A percentile compares a stretch with the other conserved stretches of the same genome.
These are phyloP conservation scores for Prorops nasuta DNA, from an alignment of 1,140 invertebrate species.

Conservation along the genomic window DNA sequence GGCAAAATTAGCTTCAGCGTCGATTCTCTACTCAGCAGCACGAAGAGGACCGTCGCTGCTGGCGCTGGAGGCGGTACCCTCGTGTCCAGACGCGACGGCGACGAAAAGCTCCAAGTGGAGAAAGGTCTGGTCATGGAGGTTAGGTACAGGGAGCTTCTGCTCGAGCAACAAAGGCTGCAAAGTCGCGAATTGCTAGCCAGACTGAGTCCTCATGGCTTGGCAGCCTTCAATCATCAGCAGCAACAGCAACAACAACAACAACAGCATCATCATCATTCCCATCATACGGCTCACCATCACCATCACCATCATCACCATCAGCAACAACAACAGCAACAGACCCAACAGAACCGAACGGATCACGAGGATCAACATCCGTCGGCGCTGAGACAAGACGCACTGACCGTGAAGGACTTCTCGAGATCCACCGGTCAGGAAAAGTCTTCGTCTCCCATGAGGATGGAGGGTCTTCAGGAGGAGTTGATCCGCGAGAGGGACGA, in stretches of 20 bases:
- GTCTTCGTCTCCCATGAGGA: slow-evolving; percentile 43
- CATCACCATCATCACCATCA: slow-evolving; percentile 13
- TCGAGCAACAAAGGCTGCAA: slow-evolving; percentile 48
- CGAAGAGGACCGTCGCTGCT: slow-evolving; percentile 33
- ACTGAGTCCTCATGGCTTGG: slow-evolving; percentile 40
- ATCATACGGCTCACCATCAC: slow-evolving; percentile 5
- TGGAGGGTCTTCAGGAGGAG: slow-evolving; percentile 30
- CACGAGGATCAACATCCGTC: slow-evolving; percentile 28
- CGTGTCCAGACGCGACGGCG: slow-evolving; percentile 19
- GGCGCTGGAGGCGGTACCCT: slow-evolving; percentile 12
- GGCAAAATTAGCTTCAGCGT: slow-evolving; percentile 56
- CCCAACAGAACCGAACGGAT: slow-evolving; percentile 14
- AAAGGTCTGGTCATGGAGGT: slow-evolving; percentile 41
- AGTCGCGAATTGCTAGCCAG: slow-evolving; percentile 44
- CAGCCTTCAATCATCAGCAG: slow-evolving; percentile 29
- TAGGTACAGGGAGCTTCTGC: slow-evolving; percentile 43
- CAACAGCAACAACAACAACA: slow-evolving; percentile 22
- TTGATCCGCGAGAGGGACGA: slow-evolving; percentile 20
- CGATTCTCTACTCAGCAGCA: slow-evolving; percentile 49
- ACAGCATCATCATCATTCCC: slow-evolving; percentile 13
- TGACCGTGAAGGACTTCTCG: slow-evolving; percentile 50
- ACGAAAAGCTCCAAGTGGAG: slow-evolving; percentile 26
- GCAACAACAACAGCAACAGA: slow-evolving; percentile 9
- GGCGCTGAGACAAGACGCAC: slow-evolving; percentile 33
- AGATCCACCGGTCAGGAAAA: slow-evolving; percentile 39